Evolutionary conservation across 2,888 invertebrate genomes (phyloP), one percentile per base, ranked within the genome.

Genomic region (Aelia acuminata): DNA sequence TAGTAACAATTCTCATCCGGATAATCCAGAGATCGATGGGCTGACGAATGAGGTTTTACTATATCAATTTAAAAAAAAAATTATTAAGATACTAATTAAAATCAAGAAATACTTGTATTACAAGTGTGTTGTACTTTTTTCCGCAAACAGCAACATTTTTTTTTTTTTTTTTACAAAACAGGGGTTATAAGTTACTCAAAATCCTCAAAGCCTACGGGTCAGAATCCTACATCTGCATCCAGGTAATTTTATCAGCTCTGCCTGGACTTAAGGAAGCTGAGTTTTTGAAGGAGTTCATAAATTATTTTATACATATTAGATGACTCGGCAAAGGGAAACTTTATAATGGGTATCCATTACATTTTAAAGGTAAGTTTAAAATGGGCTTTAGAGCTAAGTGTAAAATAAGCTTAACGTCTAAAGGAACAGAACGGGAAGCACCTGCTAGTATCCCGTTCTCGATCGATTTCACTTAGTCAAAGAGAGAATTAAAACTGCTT

Each of bases 241-340:
- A 7, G 22, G 20, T 22, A 0, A 3, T 20, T 35, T 70, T 70
- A 70, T 35, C 70, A 35, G 26, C 35, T 8, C 20, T 39, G 43
- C 8, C 8, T n/a, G 53, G 13, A 31, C 70, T 35, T 70, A 35
- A 35, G n/a, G 18, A 22, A 26, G 57, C 26, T 75, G 8, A 39
- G 31, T 75, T 75, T 26, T 39, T 39, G n/a, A 75, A 43, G 75
- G 8, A 75, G 39, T 75, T 75, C 22, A 75, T 75, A 75, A 75
- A 75, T 75, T 39, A 75, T 75, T 75, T 39, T 39, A 75, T 75
- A 22, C 39, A 39, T 57, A 57, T 75, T 39, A 43, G 75, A 75
- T 75, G 22, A 39, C 20, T 39, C 20, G 39, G 8, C 20, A 39
- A 43, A 75, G 35, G 70, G 13, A 75, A 75, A 75, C 39, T 75